phyloP scores from a whole-genome alignment of 2,797 vertebrate genomes.

The Rhinoraja longicauda region DNA sequence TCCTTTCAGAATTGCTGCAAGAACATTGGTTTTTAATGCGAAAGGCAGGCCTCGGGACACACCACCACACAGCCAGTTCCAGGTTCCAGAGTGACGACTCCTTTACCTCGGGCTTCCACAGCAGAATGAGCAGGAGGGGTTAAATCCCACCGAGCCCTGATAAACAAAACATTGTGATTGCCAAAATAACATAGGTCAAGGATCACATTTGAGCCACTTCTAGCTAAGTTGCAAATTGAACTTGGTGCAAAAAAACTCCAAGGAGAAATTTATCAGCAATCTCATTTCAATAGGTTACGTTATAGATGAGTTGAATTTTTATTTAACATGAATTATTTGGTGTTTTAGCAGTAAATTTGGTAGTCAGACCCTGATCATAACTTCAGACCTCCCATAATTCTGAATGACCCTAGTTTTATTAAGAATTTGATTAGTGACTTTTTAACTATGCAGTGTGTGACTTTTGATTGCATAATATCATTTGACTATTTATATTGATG shows the following conservation, averaged over 20 bases:
- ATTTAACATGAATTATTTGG: background rate
- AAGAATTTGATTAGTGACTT: background rate
- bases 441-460: background rate
- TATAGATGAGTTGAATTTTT: background rate
- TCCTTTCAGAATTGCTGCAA: background rate
- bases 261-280: background rate
- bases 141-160: background rate
- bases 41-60: background rate
- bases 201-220: conserved; percentile 8
- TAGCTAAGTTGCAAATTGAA: background rate
- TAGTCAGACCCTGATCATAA: background rate
- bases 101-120: background rate
- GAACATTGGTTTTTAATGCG: background rate
- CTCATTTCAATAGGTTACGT: background rate
- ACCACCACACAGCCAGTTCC: background rate
- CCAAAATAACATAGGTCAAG: conserved; percentile 19
- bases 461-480: background rate
- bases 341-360: background rate
- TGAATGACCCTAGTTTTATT: background rate
- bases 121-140: background rate
- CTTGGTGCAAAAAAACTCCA: background rate
- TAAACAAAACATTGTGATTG: conserved; percentile 19
- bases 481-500: background rate
- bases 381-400: background rate
- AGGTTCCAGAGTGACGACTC: background rate